These are phyloP conservation scores for Nebria ingens DNA, from an alignment of 1,140 invertebrate species.

Conservation along the genomic window DNA sequence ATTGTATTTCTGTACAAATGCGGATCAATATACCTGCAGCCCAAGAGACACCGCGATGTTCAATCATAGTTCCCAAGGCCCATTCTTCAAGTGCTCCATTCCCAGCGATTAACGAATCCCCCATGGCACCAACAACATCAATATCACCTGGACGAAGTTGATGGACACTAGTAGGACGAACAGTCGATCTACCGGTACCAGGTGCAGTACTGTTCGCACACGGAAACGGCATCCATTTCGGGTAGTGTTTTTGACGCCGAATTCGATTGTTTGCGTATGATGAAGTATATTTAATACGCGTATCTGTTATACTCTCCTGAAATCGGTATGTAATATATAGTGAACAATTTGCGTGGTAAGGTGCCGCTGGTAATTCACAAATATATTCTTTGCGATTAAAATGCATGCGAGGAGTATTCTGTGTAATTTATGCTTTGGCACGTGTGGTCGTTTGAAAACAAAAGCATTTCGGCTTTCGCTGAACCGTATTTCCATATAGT, in stretches of 20 bases:
- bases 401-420: background rate
- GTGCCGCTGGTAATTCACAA: background rate
- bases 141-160: slow-evolving; percentile 61
- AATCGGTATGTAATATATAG: background rate
- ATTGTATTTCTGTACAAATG: too few relatives aligned
- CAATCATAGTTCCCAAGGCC: slow-evolving; percentile 59
- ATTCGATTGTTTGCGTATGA: slow-evolving; percentile 15
- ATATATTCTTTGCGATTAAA: background rate
- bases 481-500: background rate
- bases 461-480: background rate
- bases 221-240: slow-evolving; percentile 27
- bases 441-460: background rate
- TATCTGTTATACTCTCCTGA: background rate
- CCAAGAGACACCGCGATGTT: slow-evolving; percentile 69
- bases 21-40: slow-evolving; percentile 46
- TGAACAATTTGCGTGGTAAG: background rate
- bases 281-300: slow-evolving; percentile 23
- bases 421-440: background rate
- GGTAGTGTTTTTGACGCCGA: slow-evolving; percentile 23
- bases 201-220: slow-evolving; percentile 25
- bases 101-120: slow-evolving; percentile 67
- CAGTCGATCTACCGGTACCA: slow-evolving; percentile 18
- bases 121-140: slow-evolving; percentile 65
- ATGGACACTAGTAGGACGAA: slow-evolving; percentile 41
- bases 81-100: slow-evolving; percentile 64